Conservation (phyloP, 1,140 invertebrate genomes). For the Apis dorsata region DNA sequence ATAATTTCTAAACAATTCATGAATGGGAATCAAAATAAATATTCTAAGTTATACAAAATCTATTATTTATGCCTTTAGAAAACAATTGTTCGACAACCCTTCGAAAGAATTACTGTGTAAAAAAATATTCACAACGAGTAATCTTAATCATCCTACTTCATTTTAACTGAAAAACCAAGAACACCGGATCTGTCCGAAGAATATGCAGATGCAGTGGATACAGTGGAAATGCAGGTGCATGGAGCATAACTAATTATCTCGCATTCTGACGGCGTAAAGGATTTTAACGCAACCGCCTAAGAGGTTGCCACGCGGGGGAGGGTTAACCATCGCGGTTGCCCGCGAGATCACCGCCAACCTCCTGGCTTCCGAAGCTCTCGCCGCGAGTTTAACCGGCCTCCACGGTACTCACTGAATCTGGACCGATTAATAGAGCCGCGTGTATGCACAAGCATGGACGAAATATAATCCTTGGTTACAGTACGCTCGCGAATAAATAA, state of each 20-base stretch:
- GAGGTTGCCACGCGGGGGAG: constrained; percentile 16
- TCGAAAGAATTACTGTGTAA: neutral
- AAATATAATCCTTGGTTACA: neutral
- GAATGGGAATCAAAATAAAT: too few species aligned
- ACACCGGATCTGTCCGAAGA: neutral
- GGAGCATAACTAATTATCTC: constrained; percentile 36
- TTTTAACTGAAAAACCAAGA: neutral
- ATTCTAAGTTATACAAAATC: too few species aligned
- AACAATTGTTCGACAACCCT: too few species aligned
- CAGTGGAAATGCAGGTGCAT: neutral
- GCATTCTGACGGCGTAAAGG: constrained; percentile 31
- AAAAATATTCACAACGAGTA: neutral
- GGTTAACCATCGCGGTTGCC: constrained; percentile 42
- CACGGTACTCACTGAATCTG: constrained; percentile 22
- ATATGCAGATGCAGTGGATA: too few species aligned
- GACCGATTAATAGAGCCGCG: constrained; percentile 21
- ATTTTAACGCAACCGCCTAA: constrained; percentile 47
- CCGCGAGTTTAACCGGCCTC: constrained; percentile 3
- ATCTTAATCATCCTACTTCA: neutral
- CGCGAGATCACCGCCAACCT: constrained; percentile 47
- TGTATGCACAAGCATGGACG: neutral
- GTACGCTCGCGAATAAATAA: constrained; percentile 2
- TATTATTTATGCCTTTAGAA: too few species aligned
- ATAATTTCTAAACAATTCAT: too few species aligned
- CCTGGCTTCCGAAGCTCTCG: constrained; percentile 39